Conservation (phyloP, 2,888 invertebrate species). For the Xestobium rufovillosum region DNA sequence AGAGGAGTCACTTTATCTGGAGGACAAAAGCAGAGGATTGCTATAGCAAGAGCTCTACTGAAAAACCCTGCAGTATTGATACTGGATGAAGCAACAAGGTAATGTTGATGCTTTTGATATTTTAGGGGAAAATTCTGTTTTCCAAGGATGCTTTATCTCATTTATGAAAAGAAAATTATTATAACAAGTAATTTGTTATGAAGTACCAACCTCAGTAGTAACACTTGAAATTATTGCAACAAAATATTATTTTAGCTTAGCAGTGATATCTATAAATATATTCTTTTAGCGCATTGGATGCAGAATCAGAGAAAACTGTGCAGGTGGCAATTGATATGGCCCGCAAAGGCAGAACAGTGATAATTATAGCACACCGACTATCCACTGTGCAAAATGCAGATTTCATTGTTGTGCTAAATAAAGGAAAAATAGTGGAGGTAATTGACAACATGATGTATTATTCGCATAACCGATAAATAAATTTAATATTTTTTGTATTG, state of each 20-base stretch:
- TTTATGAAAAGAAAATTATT: too few relatives aligned
- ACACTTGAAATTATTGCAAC: too few relatives aligned
- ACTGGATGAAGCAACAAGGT: slow-evolving; percentile 94
- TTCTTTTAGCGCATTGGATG: slow-evolving; percentile 74
- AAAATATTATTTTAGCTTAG: too few relatives aligned
- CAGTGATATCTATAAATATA: too few relatives aligned
- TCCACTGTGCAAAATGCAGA: slow-evolving; percentile 90
- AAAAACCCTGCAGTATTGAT: slow-evolving; percentile 85
- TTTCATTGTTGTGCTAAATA: slow-evolving; percentile 80
- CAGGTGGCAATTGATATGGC: slow-evolving; percentile 82
- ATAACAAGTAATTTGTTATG: too few relatives aligned
- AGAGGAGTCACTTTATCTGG: slow-evolving; percentile 88
- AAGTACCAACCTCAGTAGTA: too few relatives aligned
- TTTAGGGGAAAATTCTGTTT: background rate
- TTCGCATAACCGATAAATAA: slow-evolving; percentile 2
- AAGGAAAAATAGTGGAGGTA: slow-evolving; percentile 79
- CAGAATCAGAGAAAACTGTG: slow-evolving; percentile 85
- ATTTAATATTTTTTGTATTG: slow-evolving; percentile 13
- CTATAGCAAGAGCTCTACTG: slow-evolving; percentile 87
- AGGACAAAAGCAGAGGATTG: slow-evolving; percentile 91
- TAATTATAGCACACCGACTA: slow-evolving; percentile 92
- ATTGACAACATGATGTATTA: slow-evolving; percentile 13
- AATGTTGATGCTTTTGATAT: slow-evolving; percentile 14
- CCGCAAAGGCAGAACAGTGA: slow-evolving; percentile 75
- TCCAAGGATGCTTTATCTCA: too few relatives aligned